Evolutionary conservation across 2,797 vertebrate species (phyloP), one percentile per base, ranked within the genome.

Genomic region (Scleropages formosus): DNA sequence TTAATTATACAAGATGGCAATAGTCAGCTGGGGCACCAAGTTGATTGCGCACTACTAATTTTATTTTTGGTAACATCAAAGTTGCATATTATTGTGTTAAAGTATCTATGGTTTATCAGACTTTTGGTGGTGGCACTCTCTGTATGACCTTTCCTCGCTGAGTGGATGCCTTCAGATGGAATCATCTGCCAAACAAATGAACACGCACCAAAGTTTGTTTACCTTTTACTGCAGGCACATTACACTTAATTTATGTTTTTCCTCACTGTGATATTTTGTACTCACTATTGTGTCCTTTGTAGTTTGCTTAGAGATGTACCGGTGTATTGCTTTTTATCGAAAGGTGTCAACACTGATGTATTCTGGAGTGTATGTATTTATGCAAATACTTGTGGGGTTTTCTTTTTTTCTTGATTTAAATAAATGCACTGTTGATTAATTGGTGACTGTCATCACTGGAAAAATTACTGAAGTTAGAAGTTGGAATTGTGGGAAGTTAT

Each of bases 371-470:
- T 89, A 81, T 88, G 89, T 86, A 84, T 91, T 91, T 92, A 92
- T 92, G 89, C 87, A 91, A 88, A 82, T 85, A 81, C 72, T 85
- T 80, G 87, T 88, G 81, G 82, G 75, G 85, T 86, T 81, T 81
- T 76, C 81, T 81, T 82, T 24, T 53, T 85, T 85, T 86, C 85
- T 44, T 80, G 84, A 78, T 87, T 88, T 81, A 66, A 91, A 87
- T 92, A 93, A 92, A 92, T 82, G 77, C 84, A 91, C 88, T 88
- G 83, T 89, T 89, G 77, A 85, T 80, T 78, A 84, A 76, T 66
- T 71, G 71, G 53, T 22, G 22, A 26, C 56, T 51, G 60, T 44
- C 59, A 53, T 56, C 63, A 47, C 59, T 71, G 18, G 15, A 49
- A 60, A 72, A 27, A 44, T 22, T n/a, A n/a, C n/a, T n/a, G n/a